Percentiles rank a stretch among this genome's conserved stretches.
These are phyloP conservation scores for Epinephelus malabaricus DNA, from an alignment of 2,797 vertebrate species.

Conservation along the genomic window DNA sequence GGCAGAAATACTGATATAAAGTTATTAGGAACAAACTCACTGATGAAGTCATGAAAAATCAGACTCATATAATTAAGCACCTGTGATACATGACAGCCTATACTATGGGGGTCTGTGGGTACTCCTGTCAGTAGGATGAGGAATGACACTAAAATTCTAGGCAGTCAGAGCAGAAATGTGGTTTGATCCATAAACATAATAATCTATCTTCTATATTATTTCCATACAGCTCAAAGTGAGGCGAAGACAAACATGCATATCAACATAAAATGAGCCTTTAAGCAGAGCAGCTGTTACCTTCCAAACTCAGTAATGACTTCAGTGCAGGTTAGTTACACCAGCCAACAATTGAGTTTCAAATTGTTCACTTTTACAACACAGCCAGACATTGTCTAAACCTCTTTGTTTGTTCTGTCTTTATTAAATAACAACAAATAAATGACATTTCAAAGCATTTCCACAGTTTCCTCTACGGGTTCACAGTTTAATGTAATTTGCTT, in stretches of 20 bases:
- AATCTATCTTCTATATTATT: not conserved
- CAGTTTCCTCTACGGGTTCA: not conserved
- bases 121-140: too few species aligned
- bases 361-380: not conserved
- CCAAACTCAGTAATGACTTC: conserved; percentile 16
- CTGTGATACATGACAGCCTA: too few species aligned
- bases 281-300: conserved; percentile 25
- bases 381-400: not conserved
- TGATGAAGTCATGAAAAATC: too few species aligned
- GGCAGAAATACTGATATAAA: too few species aligned
- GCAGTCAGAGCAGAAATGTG: not conserved
- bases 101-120: too few species aligned
- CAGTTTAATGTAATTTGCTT: not conserved
- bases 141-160: not conserved
- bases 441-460: not conserved
- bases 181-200: conserved; percentile 1
- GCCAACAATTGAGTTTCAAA: conserved; percentile 12
- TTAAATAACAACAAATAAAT: not conserved
- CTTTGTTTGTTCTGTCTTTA: not conserved
- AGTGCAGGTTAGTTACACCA: not conserved
- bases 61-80: too few species aligned
- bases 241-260: conserved; percentile 1
- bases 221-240: not conserved
- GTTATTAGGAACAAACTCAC: too few species aligned
- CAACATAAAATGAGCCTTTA: conserved; percentile 19